Conservation (phyloP, 2,888 invertebrate species). For the Cetonia aurata region DNA sequence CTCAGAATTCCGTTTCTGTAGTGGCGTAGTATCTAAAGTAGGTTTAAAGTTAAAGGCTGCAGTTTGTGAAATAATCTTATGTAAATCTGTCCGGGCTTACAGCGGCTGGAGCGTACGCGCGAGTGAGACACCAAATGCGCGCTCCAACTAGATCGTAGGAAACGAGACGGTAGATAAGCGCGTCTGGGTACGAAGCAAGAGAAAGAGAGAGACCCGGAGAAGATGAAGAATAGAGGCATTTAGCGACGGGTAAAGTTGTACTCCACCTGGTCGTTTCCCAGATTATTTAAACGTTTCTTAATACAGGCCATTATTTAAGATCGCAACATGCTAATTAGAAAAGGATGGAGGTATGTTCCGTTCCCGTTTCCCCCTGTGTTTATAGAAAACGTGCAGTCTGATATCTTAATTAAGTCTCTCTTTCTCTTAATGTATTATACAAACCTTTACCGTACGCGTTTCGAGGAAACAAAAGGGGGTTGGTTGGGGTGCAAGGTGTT, state of each 20-base stretch:
- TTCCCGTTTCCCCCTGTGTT: constrained; percentile 48
- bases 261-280: constrained; percentile 67
- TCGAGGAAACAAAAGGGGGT: no score
- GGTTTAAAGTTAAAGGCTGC: constrained; percentile 65
- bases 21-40: constrained; percentile 59
- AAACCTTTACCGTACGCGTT: constrained; percentile 23
- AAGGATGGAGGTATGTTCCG: constrained; percentile 40
- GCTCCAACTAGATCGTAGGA: constrained; percentile 1
- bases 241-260: constrained; percentile 64
- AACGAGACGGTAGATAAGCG: constrained; percentile 16
- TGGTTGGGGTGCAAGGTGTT: no score
- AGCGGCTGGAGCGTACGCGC: constrained; percentile 40
- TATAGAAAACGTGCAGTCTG: constrained; percentile 56
- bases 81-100: constrained; percentile 62
- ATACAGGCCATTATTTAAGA: constrained; percentile 68
- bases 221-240: constrained; percentile 64
- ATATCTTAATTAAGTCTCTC: constrained; percentile 57
- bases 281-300: constrained; percentile 69
- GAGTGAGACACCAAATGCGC: neutral
- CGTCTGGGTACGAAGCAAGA: neutral
- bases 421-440: constrained; percentile 45
- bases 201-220: constrained; percentile 50
- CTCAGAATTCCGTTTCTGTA: constrained; percentile 55
- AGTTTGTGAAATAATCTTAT: constrained; percentile 66
- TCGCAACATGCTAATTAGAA: constrained; percentile 64